Evolutionary conservation across 2,888 invertebrate species (phyloP).

Genomic region (Apomyelois bistriatella): DNA sequence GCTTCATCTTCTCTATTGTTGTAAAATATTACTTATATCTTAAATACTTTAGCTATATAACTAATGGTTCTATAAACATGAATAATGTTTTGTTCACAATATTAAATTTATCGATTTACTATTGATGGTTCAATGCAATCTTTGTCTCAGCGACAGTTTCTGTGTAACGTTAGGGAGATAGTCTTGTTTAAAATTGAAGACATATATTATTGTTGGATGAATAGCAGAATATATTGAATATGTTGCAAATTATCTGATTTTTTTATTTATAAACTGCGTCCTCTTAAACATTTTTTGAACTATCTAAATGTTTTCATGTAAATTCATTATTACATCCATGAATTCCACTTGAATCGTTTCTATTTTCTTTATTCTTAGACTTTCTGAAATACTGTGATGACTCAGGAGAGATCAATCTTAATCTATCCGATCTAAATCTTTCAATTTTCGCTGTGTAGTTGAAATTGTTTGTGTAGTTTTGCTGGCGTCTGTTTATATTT

Average conservation of each 20-base stretch:
- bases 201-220: slow-evolving; percentile 61
- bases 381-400: slow-evolving; percentile 73
- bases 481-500: slow-evolving; percentile 24
- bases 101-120: slow-evolving; percentile 54
- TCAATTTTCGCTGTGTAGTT: slow-evolving; percentile 25
- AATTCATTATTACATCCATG: slow-evolving; percentile 60
- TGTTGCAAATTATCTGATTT: slow-evolving; percentile 69
- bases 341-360: slow-evolving; percentile 43
- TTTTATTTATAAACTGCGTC: slow-evolving; percentile 65
- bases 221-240: slow-evolving; percentile 75
- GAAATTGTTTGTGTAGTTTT: slow-evolving; percentile 27
- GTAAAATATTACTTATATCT: slow-evolving; percentile 64
- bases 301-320: slow-evolving; percentile 51
- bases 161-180: slow-evolving; percentile 50
- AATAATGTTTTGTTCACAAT: slow-evolving; percentile 65
- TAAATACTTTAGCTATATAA: slow-evolving; percentile 70
- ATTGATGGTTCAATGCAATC: slow-evolving; percentile 76
- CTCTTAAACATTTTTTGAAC: slow-evolving; percentile 36
- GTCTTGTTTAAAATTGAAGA: slow-evolving; percentile 43
- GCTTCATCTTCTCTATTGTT: slow-evolving; percentile 62
- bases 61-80: slow-evolving; percentile 54
- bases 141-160: slow-evolving; percentile 67
- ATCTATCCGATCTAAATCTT: slow-evolving; percentile 41
- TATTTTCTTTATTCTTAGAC: slow-evolving; percentile 42
- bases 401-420: slow-evolving; percentile 61